Evolutionary conservation across 2,888 invertebrate genomes (phyloP), one percentile per base, ranked within the genome.

Genomic region (Monopis laevigella): DNA sequence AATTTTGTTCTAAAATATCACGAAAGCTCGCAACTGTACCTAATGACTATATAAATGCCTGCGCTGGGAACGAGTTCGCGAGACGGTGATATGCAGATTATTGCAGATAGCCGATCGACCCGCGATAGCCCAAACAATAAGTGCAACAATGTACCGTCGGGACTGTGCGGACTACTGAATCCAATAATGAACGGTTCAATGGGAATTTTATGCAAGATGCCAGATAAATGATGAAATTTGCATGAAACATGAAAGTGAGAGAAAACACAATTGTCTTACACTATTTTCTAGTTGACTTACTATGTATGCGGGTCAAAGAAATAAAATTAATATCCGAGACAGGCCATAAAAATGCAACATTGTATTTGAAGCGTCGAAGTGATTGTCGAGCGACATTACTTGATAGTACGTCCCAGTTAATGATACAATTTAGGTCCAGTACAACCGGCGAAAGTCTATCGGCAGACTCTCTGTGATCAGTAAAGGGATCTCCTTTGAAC

Each of bases 41-140:
- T 73, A 77, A 75, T 70, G 74, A 67, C 61, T 55, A 59, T 58
- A 58, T 53, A 55, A 65, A 62, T 62, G 62, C 69, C 69, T 67
- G 67, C 60, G 66, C 72, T 78, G 78, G 67, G 77, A 80, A 78
- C 59, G 55, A 57, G 58, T 57, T 54, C 55, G 59, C 59, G 60
- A 64, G 64, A 56, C 58, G 56, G 59, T 62, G 58, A 63, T 66
- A 65, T 62, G 56, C 58, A 58, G n/a, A n/a, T n/a, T n/a, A n/a
- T n/a, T 59, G 62, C 66, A 63, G 58, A 61, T 61, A 59, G 56
- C 56, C 73, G 77, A 80, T 78, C 59, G 53, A 68, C 51, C 55
- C 19, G 48, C 59, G 75, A 78, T 78, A 75, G 62, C 58, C 65
- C 52, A 66, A 69, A 77, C 78, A 78, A 78, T 73, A 71, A 63